These are phyloP conservation scores for Menura novaehollandiae DNA, from an alignment of 2,113 vertebrate genomes.

Conservation along the genomic window DNA sequence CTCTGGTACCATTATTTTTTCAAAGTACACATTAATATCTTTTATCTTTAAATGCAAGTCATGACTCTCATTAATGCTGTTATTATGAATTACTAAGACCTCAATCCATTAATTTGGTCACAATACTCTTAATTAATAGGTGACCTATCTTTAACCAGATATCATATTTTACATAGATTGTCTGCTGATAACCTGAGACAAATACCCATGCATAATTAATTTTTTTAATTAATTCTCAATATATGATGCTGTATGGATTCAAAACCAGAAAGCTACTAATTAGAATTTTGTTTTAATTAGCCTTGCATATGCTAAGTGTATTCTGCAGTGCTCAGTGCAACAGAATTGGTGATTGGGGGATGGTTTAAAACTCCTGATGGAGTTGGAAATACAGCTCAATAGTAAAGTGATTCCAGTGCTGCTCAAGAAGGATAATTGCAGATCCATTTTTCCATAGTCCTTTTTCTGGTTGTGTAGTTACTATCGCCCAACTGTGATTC, in stretches of 20 bases:
- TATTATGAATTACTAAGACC: conserved; percentile 46
- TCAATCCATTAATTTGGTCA: conserved; percentile 38
- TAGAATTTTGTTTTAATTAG: conserved; percentile 67
- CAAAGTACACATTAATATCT: conserved; percentile 1
- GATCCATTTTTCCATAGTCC: background rate
- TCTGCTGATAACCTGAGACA: conserved; percentile 55
- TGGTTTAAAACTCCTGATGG: background rate
- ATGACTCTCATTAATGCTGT: conserved; percentile 37
- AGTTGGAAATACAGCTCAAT: background rate
- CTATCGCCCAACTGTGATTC: background rate
- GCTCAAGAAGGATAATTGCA: background rate
- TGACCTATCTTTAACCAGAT: conserved; percentile 47
- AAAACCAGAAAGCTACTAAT: conserved; percentile 66
- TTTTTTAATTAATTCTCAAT: conserved; percentile 67
- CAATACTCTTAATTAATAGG: conserved; percentile 61
- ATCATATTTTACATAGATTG: conserved; percentile 61
- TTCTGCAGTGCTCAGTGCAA: conserved; percentile 2
- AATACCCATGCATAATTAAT: conserved; percentile 64
- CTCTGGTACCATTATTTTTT: background rate
- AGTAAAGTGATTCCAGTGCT: background rate
- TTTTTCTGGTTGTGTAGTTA: background rate
- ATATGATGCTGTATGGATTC: conserved; percentile 44
- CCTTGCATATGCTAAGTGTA: conserved; percentile 43
- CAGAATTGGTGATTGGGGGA: background rate
- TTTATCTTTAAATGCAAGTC: conserved; percentile 28